Evolutionary conservation across 2,797 vertebrate genomes (phyloP).

Genomic region (Odontamblyopus lacepedii): DNA sequence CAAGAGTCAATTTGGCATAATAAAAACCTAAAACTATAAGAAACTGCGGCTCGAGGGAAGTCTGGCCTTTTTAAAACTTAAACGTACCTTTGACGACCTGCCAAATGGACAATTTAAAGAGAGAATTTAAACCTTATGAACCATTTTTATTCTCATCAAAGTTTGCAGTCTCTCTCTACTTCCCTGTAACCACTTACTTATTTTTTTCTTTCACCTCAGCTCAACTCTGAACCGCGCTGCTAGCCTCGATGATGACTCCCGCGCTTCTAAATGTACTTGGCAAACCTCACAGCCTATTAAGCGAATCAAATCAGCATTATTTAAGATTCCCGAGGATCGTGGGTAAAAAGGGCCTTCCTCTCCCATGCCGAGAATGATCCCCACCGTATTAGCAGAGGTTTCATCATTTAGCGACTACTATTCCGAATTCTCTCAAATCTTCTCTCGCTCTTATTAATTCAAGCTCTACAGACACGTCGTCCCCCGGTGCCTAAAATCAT

Average conservation of each 20-base stretch:
- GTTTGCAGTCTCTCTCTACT: neutral
- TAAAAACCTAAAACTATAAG: neutral
- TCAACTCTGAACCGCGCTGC: conserved; percentile 10
- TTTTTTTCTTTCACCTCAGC: neutral
- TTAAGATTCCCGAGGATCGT: conserved; percentile 41
- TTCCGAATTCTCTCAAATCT: conserved; percentile 77
- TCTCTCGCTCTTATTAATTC: conserved; percentile 72
- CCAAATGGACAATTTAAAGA: neutral
- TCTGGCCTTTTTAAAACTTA: neutral
- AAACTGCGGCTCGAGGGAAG: neutral
- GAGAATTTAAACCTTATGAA: neutral
- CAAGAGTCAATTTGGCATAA: too few relatives aligned
- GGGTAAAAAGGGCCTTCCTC: conserved; percentile 40
- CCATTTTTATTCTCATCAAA: neutral
- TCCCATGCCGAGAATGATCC: conserved; percentile 45
- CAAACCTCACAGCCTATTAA: conserved; percentile 37
- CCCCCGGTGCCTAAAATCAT: conserved; percentile 70
- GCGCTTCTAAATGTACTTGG: conserved; percentile 38
- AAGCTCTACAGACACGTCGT: conserved; percentile 54
- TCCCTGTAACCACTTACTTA: neutral
- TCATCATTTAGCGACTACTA: conserved; percentile 71
- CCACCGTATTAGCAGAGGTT: conserved; percentile 67
- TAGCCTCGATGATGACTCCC: conserved; percentile 14
- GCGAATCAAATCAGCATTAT: conserved; percentile 48
- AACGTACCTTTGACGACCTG: neutral